phyloP scores from a whole-genome alignment of 2,797 vertebrate genomes.

The Ispidina lecontei region DNA sequence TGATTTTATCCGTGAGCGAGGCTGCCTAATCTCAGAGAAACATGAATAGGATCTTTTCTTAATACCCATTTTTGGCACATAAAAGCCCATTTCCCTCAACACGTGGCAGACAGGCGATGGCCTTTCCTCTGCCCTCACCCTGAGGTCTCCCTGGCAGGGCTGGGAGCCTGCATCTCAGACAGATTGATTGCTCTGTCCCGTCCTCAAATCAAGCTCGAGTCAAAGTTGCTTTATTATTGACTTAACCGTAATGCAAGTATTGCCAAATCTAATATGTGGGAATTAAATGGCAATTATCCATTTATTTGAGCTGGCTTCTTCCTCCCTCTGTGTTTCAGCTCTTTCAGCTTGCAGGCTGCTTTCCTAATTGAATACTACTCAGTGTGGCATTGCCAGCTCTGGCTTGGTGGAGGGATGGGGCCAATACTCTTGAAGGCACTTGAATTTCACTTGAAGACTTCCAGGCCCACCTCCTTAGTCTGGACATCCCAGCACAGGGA shows the following conservation, averaged over 20 bases:
- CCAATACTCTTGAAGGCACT: neutral
- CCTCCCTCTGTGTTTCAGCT: conserved; percentile 1
- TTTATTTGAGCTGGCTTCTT: conserved; percentile 53
- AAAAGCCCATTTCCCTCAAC: neutral
- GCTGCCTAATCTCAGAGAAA: neutral
- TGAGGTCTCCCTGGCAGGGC: neutral
- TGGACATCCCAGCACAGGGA: accelerated
- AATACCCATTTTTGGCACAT: neutral
- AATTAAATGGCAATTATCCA: conserved; percentile 64
- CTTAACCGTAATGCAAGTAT: neutral
- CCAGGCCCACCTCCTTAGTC: neutral
- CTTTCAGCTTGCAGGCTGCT: neutral
- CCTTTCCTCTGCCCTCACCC: neutral
- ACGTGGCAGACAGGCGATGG: accelerated
- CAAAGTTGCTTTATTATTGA: conserved; percentile 51
- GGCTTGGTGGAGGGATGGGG: neutral
- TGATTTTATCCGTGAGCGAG: accelerated
- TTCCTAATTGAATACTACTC: neutral
- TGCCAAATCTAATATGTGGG: conserved; percentile 38
- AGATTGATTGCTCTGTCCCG: neutral
- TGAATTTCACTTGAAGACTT: neutral
- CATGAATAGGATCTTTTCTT: neutral
- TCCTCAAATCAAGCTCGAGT: neutral
- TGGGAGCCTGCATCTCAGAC: conserved; percentile 8
- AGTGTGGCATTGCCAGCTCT: accelerated